These are phyloP conservation scores for Eristalinus sepulchralis DNA, from an alignment of 2,888 invertebrate genomes.

Conservation along the genomic window DNA sequence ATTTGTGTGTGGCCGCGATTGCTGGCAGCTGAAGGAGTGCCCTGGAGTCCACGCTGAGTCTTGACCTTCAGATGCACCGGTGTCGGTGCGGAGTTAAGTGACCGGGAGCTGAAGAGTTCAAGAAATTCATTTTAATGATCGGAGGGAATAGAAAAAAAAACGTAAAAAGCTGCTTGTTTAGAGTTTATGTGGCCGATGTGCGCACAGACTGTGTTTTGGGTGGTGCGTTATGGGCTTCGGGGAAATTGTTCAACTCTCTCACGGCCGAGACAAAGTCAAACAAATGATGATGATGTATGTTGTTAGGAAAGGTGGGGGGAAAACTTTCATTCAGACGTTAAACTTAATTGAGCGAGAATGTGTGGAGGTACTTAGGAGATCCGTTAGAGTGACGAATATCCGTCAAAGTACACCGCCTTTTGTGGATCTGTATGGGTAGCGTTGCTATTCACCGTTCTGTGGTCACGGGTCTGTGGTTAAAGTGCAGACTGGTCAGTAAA, in stretches of 20 bases:
- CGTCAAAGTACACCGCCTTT: neutral
- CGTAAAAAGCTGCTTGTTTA: neutral
- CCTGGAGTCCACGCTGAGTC: neutral
- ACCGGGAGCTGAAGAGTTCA: constrained; percentile 11
- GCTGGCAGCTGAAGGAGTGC: constrained; percentile 18
- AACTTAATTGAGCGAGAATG: neutral
- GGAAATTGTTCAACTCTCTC: neutral
- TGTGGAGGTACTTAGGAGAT: neutral
- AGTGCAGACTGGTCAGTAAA: neutral
- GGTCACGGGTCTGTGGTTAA: neutral
- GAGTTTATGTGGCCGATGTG: neutral
- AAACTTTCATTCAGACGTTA: neutral
- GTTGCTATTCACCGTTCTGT: neutral
- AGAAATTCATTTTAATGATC: neutral
- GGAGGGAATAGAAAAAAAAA: neutral
- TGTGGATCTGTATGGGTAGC: neutral
- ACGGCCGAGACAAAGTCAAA: neutral
- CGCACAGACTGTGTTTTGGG: neutral
- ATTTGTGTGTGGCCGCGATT: neutral
- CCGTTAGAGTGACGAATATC: neutral
- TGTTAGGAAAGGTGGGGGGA: neutral
- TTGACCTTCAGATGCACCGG: constrained; percentile 34
- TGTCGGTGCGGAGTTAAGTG: neutral
- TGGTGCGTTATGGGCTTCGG: neutral
- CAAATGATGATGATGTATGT: neutral